Conservation (phyloP, 2,888 invertebrate species). For the Monochamus alternatus region DNA sequence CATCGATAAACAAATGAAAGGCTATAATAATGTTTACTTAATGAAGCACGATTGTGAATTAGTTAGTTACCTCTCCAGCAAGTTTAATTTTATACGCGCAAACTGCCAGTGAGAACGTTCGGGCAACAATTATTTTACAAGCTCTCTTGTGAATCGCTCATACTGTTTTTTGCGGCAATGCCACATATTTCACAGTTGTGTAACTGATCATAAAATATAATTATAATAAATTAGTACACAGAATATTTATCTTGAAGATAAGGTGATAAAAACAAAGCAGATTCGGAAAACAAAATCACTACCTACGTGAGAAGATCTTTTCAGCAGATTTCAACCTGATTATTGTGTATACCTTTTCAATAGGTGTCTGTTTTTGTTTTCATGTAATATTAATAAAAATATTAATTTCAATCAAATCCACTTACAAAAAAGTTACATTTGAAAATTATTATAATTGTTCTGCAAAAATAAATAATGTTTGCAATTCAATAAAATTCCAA, state of each 20-base stretch:
- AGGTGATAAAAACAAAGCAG: conserved; percentile 27
- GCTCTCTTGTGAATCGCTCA: conserved; percentile 17
- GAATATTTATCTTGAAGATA: conserved; percentile 32
- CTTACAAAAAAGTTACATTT: too few species aligned
- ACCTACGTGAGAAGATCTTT: background rate
- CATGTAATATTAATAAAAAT: too few species aligned
- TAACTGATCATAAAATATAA: conserved; percentile 28
- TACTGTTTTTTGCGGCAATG: background rate
- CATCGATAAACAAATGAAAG: conserved; percentile 32
- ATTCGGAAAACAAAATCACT: background rate
- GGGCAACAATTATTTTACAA: conserved; percentile 8
- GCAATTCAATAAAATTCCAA: too few species aligned
- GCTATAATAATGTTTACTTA: conserved; percentile 34
- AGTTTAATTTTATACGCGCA: background rate
- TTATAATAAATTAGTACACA: conserved; percentile 27
- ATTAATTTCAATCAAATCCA: too few species aligned
- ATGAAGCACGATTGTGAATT: conserved; percentile 32
- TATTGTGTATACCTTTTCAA: too few species aligned
- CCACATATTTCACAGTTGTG: conserved; percentile 25
- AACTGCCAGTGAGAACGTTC: conserved; percentile 12
- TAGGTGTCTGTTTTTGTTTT: too few species aligned
- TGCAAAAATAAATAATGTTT: too few species aligned
- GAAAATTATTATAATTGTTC: too few species aligned
- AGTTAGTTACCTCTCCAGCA: conserved; percentile 10
- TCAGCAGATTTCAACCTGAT: too few species aligned